Conservation (phyloP, 2,888 invertebrate species). For the Acanthopleura granulata region DNA sequence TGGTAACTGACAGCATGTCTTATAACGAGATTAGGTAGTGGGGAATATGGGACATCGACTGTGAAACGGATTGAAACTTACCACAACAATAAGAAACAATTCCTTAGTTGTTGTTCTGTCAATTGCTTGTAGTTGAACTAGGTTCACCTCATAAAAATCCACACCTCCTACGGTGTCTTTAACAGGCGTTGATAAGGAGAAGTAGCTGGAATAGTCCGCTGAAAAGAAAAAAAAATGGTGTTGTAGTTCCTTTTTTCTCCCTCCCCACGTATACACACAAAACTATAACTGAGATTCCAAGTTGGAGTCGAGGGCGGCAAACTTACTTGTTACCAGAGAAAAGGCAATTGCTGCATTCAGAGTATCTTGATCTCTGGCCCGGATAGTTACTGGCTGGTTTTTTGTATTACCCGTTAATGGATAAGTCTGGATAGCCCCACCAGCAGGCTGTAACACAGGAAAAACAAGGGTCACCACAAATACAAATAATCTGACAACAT, state of each 20-base stretch:
- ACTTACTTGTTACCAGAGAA: constrained; percentile 36
- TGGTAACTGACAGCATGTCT: too few relatives aligned
- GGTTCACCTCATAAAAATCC: constrained; percentile 33
- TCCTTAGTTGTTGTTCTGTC: constrained; percentile 25
- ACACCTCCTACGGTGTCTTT: constrained; percentile 4
- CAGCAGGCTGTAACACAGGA: not conserved
- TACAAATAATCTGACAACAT: too few relatives aligned
- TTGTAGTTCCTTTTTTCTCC: too few relatives aligned
- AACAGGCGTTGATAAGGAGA: too few relatives aligned
- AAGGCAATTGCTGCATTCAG: constrained; percentile 37
- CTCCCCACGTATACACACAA: too few relatives aligned
- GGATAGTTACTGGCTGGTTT: constrained; percentile 26
- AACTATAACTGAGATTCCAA: too few relatives aligned
- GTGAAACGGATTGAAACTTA: constrained; percentile 21
- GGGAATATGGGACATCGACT: too few relatives aligned
- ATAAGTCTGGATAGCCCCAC: not conserved
- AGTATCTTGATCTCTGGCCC: constrained; percentile 46
- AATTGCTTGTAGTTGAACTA: constrained; percentile 33
- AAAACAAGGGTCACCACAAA: too few relatives aligned
- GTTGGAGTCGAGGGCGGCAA: not conserved
- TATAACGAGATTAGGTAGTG: too few relatives aligned
- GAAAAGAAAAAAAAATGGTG: too few relatives aligned
- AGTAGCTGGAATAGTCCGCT: too few relatives aligned
- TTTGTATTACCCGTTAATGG: not conserved
- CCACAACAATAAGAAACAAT: constrained; percentile 28